Percentiles rank a stretch among this genome's conserved stretches.
phyloP scores from a whole-genome alignment of 2,797 vertebrate genomes.

The Manis crassicaudata region DNA sequence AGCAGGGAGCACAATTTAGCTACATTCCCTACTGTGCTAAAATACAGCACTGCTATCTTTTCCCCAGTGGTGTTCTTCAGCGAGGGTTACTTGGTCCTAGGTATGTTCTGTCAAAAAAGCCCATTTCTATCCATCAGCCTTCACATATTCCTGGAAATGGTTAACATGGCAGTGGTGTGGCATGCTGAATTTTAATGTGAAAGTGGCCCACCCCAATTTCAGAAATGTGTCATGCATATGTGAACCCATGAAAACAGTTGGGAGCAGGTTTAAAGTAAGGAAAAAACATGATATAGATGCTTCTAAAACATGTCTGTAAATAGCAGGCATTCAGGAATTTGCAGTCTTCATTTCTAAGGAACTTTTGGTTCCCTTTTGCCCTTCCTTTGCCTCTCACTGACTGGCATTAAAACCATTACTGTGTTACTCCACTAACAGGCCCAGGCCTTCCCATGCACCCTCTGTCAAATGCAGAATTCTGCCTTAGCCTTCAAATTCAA shows the following conservation, averaged over 20 bases:
- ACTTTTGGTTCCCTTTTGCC: neutral
- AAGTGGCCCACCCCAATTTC: neutral
- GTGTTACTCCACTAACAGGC: neutral
- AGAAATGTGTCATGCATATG: neutral
- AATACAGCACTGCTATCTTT: constrained; percentile 37
- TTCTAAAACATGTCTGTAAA: neutral
- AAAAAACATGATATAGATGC: neutral
- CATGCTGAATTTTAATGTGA: neutral
- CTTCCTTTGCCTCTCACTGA: neutral
- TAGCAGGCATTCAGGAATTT: neutral
- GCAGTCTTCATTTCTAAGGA: neutral
- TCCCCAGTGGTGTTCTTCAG: constrained; percentile 25
- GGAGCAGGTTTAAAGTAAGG: neutral
- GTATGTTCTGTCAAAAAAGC: neutral
- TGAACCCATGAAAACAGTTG: neutral
- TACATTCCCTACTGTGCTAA: constrained; percentile 60
- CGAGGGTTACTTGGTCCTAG: constrained; percentile 24
- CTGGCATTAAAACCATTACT: neutral
- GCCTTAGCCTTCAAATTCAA: neutral
- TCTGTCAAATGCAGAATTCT: neutral
- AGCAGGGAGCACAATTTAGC: constrained; percentile 55
- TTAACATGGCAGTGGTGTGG: neutral
- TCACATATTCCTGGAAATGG: constrained; percentile 35
- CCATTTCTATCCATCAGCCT: constrained; percentile 35
- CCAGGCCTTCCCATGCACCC: neutral